phyloP scores from a whole-genome alignment of 1,140 invertebrate genomes.

The Latrodectus geometricus region DNA sequence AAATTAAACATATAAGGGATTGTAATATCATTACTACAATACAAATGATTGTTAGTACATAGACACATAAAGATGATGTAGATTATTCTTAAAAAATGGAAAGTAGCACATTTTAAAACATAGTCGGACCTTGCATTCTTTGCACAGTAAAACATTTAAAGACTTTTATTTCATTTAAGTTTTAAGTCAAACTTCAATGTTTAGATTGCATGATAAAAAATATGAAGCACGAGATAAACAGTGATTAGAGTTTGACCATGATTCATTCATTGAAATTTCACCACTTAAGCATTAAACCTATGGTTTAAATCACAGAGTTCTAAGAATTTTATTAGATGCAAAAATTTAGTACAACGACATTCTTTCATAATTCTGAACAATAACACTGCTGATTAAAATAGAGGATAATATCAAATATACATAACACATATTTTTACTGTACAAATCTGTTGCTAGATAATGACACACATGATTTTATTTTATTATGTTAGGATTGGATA shows the following conservation, averaged over 20 bases:
- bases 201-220: slow-evolving; percentile 43
- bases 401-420: slow-evolving; percentile 58
- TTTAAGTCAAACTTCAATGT: slow-evolving; percentile 39
- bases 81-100: too few species aligned
- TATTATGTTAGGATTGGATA: not conserved
- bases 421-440: slow-evolving; percentile 54
- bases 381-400: slow-evolving; percentile 56
- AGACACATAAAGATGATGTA: too few species aligned
- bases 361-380: slow-evolving; percentile 28
- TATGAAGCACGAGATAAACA: slow-evolving; percentile 55
- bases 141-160: slow-evolving; percentile 30
- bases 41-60: too few species aligned
- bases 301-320: slow-evolving; percentile 29
- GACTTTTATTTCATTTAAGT: slow-evolving; percentile 17
- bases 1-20: too few species aligned
- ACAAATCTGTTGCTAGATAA: slow-evolving; percentile 52
- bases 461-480: slow-evolving; percentile 32
- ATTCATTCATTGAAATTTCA: slow-evolving; percentile 40
- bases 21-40: too few species aligned
- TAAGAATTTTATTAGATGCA: slow-evolving; percentile 45
- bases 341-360: slow-evolving; percentile 34
- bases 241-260: slow-evolving; percentile 26
- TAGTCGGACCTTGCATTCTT: slow-evolving; percentile 10
- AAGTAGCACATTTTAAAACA: not conserved
- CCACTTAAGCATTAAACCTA: slow-evolving; percentile 39